phyloP scores from a whole-genome alignment of 2,888 invertebrate genomes.

The Chrysodeixis includens region DNA sequence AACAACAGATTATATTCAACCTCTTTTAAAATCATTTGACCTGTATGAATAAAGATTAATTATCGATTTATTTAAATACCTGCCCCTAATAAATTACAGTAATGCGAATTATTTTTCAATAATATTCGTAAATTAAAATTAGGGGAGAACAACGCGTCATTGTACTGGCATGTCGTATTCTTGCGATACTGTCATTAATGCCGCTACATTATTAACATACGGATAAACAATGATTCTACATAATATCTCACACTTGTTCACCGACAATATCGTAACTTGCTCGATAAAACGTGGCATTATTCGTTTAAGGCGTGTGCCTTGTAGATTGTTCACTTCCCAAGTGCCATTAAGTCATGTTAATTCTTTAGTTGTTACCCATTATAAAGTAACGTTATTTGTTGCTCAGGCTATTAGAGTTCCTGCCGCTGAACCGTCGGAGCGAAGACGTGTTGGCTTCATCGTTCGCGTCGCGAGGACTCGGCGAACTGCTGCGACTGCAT shows the following conservation, averaged over 20 bases:
- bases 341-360: too few species aligned
- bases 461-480: constrained; percentile 94
- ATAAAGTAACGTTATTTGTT: neutral
- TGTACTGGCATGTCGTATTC: constrained; percentile 80
- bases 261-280: too few species aligned
- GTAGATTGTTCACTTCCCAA: too few species aligned
- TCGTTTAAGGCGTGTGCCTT: too few species aligned
- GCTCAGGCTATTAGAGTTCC: constrained; percentile 95
- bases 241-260: too few species aligned
- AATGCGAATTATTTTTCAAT: constrained; percentile 33
- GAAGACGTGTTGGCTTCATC: constrained; percentile 95
- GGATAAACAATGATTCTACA: neutral
- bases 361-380: too few species aligned
- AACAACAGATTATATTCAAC: too few species aligned
- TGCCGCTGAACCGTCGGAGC: constrained; percentile 97
- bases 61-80: too few species aligned
- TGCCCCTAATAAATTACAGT: constrained; percentile 35
- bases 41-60: too few species aligned
- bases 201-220: constrained; percentile 65
- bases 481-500: constrained; percentile 94
- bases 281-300: too few species aligned
- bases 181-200: constrained; percentile 80
- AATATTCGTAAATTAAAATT: constrained; percentile 35
- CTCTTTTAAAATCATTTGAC: too few species aligned
- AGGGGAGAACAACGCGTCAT: constrained; percentile 70